These are phyloP conservation scores for Bergia sp. DNA, from an alignment of 92 coral and sea anemone genomes.

Conservation along the genomic window DNA sequence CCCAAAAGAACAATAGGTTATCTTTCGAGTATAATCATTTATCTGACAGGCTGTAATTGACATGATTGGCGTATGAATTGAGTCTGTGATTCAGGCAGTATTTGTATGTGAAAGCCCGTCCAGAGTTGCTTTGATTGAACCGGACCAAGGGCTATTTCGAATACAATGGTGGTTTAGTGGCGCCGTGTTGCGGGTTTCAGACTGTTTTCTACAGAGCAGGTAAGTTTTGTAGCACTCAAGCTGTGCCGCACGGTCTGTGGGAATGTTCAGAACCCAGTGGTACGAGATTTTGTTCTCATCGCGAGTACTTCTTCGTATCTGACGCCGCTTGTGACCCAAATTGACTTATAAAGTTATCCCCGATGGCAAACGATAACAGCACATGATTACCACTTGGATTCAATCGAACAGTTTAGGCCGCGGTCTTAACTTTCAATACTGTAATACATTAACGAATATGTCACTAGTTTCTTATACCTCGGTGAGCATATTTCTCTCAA, in stretches of 20 bases:
- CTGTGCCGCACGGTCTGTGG: neutral
- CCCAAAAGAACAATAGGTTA: slow-evolving; percentile 71
- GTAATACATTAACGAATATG: neutral
- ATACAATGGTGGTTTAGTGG: neutral
- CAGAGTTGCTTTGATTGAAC: slow-evolving; percentile 18
- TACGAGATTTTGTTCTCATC: neutral
- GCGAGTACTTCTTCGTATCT: slow-evolving; percentile 23
- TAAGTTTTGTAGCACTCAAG: neutral
- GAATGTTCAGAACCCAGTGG: neutral
- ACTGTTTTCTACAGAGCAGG: slow-evolving; percentile 10
- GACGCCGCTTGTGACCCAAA: slow-evolving; percentile 43
- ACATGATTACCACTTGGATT: neutral
- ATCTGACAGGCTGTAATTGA: slow-evolving; percentile 86
- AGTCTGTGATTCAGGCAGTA: slow-evolving; percentile 42
- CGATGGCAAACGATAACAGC: slow-evolving; percentile 46
- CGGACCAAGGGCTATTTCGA: slow-evolving; percentile 6
- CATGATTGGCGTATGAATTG: slow-evolving; percentile 77
- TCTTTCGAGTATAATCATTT: slow-evolving; percentile 72
- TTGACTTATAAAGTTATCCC: slow-evolving; percentile 42
- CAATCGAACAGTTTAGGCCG: neutral
- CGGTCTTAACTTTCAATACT: neutral
- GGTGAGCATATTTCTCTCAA: slow-evolving; percentile 12
- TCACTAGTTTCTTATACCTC: neutral
- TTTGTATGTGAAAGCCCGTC: slow-evolving; percentile 12
- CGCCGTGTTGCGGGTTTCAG: neutral